Evolutionary conservation across 2,797 vertebrate species (phyloP).

Genomic region (Smutsia temminckii): DNA sequence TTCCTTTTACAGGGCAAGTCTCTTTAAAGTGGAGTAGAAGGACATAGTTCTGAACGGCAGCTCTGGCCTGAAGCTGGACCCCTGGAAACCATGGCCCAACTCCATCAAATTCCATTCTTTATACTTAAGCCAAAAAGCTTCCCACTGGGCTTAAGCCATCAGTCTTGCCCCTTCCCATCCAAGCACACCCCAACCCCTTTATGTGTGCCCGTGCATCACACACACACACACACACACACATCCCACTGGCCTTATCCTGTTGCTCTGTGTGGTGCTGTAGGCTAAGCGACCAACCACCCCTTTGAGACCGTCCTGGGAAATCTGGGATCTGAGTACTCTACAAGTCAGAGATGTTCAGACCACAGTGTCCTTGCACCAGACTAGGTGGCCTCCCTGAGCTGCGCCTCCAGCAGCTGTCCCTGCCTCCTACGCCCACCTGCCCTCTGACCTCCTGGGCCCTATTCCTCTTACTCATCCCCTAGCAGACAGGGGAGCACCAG

Average conservation of each 20-base stretch:
- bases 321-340: neutral
- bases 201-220: fast-evolving
- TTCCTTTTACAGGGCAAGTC: neutral
- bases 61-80: neutral
- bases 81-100: neutral
- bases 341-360: neutral
- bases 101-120: neutral
- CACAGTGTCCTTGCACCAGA: neutral
- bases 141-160: neutral
- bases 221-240: no score
- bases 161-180: neutral
- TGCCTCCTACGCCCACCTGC: fast-evolving
- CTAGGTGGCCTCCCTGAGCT: neutral
- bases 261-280: neutral
- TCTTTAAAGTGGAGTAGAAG: neutral
- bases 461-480: fast-evolving
- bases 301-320: neutral
- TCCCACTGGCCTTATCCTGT: no score
- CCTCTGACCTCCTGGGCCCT: fast-evolving
- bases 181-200: neutral
- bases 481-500: neutral
- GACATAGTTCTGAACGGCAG: neutral
- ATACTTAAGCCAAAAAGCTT: neutral
- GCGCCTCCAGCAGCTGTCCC: neutral
- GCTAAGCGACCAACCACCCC: neutral